phyloP scores from a whole-genome alignment of 2,797 vertebrate genomes.

The Thamnophis elegans region DNA sequence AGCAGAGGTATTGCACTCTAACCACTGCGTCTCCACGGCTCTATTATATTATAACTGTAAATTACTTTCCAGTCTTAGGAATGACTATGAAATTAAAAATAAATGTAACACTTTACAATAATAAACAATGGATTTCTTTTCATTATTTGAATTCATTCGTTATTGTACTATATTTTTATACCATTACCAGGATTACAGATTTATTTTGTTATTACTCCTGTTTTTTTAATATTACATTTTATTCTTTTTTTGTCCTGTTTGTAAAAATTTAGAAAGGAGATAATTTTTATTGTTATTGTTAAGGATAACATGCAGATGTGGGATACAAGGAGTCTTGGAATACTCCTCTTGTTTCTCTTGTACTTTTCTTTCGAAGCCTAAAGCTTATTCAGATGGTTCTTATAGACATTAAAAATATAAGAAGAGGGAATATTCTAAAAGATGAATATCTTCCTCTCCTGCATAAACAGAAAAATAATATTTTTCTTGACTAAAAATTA shows the following conservation, averaged over 20 bases:
- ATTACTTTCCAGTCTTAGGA: neutral
- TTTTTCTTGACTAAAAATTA: neutral
- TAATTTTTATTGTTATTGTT: neutral
- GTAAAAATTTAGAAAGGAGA: neutral
- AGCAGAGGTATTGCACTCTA: too few species aligned
- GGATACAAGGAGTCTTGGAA: neutral
- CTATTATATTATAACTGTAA: too few species aligned
- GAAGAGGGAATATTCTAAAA: neutral
- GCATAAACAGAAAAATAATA: neutral
- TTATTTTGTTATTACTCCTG: neutral
- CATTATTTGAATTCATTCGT: slow-evolving; percentile 1
- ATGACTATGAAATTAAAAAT: neutral
- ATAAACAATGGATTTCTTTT: neutral
- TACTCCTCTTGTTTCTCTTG: neutral
- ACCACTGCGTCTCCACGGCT: too few species aligned
- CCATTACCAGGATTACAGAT: neutral
- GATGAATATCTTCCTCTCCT: neutral
- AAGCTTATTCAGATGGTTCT: neutral
- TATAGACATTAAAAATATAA: neutral
- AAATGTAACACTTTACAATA: neutral
- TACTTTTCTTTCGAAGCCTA: neutral
- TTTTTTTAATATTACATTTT: neutral
- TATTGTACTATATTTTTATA: neutral
- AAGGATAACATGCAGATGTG: neutral
- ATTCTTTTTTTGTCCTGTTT: neutral